Conservation (phyloP, 2,113 vertebrate species). For the Crotalus viridis region DNA sequence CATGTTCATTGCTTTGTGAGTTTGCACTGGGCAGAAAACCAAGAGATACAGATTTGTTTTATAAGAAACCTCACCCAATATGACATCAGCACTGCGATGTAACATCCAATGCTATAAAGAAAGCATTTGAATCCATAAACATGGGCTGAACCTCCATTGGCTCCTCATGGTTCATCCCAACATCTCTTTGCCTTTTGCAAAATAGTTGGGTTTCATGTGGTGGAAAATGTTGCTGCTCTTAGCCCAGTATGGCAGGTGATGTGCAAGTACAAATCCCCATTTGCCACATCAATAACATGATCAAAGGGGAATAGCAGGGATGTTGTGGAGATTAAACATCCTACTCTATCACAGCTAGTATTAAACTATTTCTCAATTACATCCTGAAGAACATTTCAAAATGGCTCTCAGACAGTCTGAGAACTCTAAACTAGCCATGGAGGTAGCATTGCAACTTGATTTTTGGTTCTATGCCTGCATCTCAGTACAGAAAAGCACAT, state of each 20-base stretch:
- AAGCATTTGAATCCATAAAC: background rate
- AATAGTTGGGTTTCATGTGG: background rate
- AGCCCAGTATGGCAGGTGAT: accelerated
- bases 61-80: slow-evolving; percentile 53
- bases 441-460: background rate
- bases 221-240: background rate
- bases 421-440: background rate
- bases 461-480: background rate
- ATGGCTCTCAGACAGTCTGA: background rate
- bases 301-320: background rate
- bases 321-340: background rate
- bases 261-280: background rate
- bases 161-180: background rate
- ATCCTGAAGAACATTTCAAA: background rate
- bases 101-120: slow-evolving; percentile 50
- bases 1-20: slow-evolving; percentile 10
- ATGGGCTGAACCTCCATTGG: background rate
- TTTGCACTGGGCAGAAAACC: slow-evolving; percentile 53
- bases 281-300: background rate
- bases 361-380: background rate
- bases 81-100: slow-evolving; percentile 61
- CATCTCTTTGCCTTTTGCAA: background rate
- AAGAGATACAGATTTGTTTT: slow-evolving; percentile 28
- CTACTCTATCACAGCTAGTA: background rate
- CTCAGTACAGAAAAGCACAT: background rate